Base-by-base conservation (phyloP, 2,888 invertebrate genomes). In the Dascillus cervinus region DNA sequence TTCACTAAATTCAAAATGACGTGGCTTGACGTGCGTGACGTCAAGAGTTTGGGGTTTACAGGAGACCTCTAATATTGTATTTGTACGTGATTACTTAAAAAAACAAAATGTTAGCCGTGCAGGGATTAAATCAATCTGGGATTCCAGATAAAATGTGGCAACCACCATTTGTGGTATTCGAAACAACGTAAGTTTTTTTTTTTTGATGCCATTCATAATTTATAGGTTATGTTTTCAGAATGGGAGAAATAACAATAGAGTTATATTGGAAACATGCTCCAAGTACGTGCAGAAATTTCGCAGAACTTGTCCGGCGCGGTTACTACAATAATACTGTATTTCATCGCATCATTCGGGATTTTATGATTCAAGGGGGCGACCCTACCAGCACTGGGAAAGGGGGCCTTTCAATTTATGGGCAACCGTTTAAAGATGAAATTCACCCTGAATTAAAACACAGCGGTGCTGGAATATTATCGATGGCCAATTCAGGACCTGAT, bases 231-330 rank as follows among this genome's bases (percentile, higher is more conserved):
- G 44, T 37, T 69, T 70, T 29, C 60, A 90, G 90, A 24, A 95
- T 97, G 92, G 98, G 98, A 0, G 83, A 83, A 52, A 72, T 98
- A 27, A 74, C 79, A 0, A 67, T 97, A 26, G 97, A 98, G 65
- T 71, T 98, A 43, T 99, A 99, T 58, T 99, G 98, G 98, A 89
- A 91, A 60, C 96, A 99, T 60, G 84, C 97, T 1, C 97, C 97
- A n/a, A 79, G 81, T 47, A 96, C 97, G 0, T 98, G 98, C 50
- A 73, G 90, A 54, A 98, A 99, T 62, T 97, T 98, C 67, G 95
- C 95, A 36, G 97, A 98, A 64, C 69, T 99, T 13, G 74, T 87
- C 0, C 71, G 92, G 36, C 71, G 96, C 51, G 95, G 94, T 11
- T 98, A 96, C 65, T 99, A 95, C 62, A 94, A 95, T 64, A 88